Evolutionary conservation across 2,888 invertebrate genomes (phyloP), one percentile per base, ranked within the genome.

Genomic region (Petrolisthes cinctipes): DNA sequence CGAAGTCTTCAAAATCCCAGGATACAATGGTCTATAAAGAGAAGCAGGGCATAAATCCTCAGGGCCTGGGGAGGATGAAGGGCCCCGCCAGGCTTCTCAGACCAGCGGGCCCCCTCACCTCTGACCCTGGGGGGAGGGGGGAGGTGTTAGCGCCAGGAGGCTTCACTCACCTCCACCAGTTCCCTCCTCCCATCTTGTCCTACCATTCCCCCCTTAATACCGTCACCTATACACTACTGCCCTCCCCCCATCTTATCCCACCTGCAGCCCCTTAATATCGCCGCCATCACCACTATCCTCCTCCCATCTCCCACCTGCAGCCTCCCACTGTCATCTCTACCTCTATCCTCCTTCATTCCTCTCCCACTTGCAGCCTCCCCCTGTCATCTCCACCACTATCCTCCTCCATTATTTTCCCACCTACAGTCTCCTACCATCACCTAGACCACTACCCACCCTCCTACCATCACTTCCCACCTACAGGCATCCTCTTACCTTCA

Each of bases 21-120:
- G 82, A 86, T 78, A 86, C 86, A 86, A 86, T 86, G 82, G 86
- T 86, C 86, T 82, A 86, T 86, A 86, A 86, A 86, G 86, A 86
- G 82, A 61, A 75, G 86, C 82, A 82, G 23, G 86, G 82, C 82
- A 86, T 86, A 86, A 86, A 86, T 86, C 86, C 78, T 82, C 76
- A 37, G 23, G 68, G 78, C 66, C 75, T 53, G 82, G 82, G 82
- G 76, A 82, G 82, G 61, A 82, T 82, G 86, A 86, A 86, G 86
- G 86, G 86, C 56, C 20, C 68, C 78, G 82, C 57, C 86, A 57
- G 78, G 61, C 82, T 53, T 83, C 86, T 78, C 78, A 56, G 86
- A 86, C 82, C 86, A 82, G 82, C 86, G 86, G 86, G 86, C 56
- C 68, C 56, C 86, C 86, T 86, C 82, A 86, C 86, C 86, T 80